Conservation (phyloP, 2,113 vertebrate species). For the Amblyornis subalaris region DNA sequence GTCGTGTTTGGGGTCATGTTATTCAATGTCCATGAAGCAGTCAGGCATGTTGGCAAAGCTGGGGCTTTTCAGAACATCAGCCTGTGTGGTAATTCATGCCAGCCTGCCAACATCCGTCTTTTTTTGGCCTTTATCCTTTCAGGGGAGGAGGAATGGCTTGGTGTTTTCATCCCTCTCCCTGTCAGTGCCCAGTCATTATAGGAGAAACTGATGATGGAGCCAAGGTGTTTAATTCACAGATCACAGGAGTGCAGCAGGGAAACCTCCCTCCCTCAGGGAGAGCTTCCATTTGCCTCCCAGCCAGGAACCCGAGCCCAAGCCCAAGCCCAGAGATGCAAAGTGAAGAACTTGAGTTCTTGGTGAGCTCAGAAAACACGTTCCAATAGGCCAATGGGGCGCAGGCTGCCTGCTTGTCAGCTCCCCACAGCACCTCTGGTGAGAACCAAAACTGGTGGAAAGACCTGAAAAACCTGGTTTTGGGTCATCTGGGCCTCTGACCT, state of each 20-base stretch:
- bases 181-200: not conserved
- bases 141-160: not conserved
- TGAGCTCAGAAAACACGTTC: not conserved
- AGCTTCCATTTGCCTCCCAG: not conserved
- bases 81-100: not conserved
- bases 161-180: not conserved
- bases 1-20: not conserved
- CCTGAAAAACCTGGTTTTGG: not conserved
- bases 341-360: not conserved
- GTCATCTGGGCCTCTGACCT: not conserved
- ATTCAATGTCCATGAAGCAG: not conserved
- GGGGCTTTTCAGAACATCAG: not conserved
- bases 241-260: not conserved
- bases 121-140: not conserved
- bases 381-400: not conserved
- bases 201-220: not conserved
- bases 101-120: slow-evolving; percentile 6
- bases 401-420: not conserved
- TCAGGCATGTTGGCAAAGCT: not conserved
- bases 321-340: not conserved
- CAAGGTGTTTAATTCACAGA: not conserved
- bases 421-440: rapidly evolving
- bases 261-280: not conserved
- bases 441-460: not conserved
- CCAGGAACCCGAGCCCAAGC: not conserved